Evolutionary conservation across 2,113 vertebrate genomes (phyloP).

Genomic region (Tachycineta bicolor): DNA sequence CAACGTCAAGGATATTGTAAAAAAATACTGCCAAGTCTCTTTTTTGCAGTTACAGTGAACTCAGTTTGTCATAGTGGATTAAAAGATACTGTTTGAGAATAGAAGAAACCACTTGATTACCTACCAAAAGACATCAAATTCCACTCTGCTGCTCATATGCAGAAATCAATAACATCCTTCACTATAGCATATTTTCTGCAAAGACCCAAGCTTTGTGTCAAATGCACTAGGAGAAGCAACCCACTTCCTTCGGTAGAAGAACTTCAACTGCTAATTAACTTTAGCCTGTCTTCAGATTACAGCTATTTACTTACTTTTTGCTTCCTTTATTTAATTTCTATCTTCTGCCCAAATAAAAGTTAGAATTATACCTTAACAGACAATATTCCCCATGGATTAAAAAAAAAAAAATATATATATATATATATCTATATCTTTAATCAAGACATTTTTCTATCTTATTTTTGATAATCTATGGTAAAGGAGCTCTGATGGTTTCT

Average conservation of each 20-base stretch:
- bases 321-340: not conserved
- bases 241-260: not conserved
- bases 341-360: not conserved
- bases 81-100: not conserved
- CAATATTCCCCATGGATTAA: not conserved
- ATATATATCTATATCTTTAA: no score
- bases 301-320: not conserved
- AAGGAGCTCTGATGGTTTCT: not conserved
- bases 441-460: not conserved
- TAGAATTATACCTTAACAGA: not conserved
- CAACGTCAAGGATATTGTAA: not conserved
- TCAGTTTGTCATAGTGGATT: not conserved
- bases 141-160: not conserved
- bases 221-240: not conserved
- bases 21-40: not conserved
- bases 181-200: not conserved
- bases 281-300: not conserved
- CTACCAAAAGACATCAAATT: not conserved
- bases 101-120: not conserved
- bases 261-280: not conserved
- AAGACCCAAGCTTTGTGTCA: not conserved
- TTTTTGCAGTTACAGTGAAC: not conserved
- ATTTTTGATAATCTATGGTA: not conserved
- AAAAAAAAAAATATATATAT: not conserved
- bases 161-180: not conserved